phyloP scores from a whole-genome alignment of 2,113 vertebrate species.

The Mandrillus leucophaeus region DNA sequence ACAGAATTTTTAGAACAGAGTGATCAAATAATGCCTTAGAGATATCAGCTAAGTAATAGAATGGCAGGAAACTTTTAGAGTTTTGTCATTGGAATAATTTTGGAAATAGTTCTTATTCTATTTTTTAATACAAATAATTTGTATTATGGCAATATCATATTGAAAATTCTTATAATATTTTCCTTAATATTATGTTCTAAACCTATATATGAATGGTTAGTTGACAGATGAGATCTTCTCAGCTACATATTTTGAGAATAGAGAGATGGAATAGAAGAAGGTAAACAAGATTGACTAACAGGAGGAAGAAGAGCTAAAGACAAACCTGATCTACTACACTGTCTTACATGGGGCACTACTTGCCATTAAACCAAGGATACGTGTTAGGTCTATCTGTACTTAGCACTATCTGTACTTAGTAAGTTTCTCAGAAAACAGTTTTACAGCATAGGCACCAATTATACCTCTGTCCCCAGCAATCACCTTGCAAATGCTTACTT shows the following conservation, averaged over 20 bases:
- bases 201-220: background rate
- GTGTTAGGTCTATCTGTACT: background rate
- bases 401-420: background rate
- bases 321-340: background rate
- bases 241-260: conserved; percentile 8
- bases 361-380: background rate
- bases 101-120: background rate
- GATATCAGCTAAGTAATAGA: background rate
- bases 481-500: background rate
- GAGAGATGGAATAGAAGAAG: background rate
- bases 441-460: background rate
- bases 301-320: background rate
- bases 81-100: conserved; percentile 10
- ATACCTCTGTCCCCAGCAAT: background rate
- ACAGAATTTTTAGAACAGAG: background rate
- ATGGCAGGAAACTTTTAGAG: background rate
- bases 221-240: background rate
- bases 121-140: conserved; percentile 2
- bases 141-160: background rate
- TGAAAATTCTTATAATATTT: background rate
- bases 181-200: background rate
- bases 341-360: background rate
- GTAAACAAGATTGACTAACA: background rate
- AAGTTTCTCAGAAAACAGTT: background rate
- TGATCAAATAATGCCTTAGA: background rate